Percentiles rank a stretch among this genome's conserved stretches.
Conservation (phyloP, 2,888 invertebrate species). For the Parasteatoda lunata region DNA sequence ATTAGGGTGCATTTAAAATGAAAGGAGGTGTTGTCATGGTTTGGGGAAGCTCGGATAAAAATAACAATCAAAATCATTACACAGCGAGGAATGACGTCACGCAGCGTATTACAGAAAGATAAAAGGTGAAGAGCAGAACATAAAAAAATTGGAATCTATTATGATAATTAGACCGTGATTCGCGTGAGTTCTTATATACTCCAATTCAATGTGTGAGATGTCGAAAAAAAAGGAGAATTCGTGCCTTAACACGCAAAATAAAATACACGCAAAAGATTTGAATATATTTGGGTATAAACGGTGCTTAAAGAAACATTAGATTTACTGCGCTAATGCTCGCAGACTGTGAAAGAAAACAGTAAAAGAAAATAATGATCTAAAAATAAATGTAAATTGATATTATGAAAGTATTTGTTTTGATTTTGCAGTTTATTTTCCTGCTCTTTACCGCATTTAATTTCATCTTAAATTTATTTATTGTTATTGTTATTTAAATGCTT, state of each 20-base stretch:
- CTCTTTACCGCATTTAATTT: neutral
- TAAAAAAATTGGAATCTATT: slow-evolving; percentile 38
- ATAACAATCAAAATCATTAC: neutral
- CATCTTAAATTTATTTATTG: too few species aligned
- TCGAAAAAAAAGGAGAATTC: slow-evolving; percentile 11
- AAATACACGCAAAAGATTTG: slow-evolving; percentile 60
- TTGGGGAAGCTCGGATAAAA: neutral
- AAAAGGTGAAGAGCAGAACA: neutral
- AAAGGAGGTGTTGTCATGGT: neutral
- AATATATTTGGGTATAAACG: slow-evolving; percentile 20
- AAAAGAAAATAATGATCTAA: too few species aligned
- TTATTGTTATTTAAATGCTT: too few species aligned
- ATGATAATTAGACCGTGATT: slow-evolving; percentile 56
- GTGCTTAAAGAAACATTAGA: slow-evolving; percentile 64
- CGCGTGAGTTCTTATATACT: slow-evolving; percentile 32
- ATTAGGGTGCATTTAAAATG: neutral
- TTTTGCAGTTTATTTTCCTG: slow-evolving; percentile 1
- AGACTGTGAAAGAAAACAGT: too few species aligned
- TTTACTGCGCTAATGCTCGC: slow-evolving; percentile 24
- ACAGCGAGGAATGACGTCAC: neutral
- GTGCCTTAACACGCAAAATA: slow-evolving; percentile 16
- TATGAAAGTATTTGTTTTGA: neutral
- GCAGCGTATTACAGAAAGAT: neutral
- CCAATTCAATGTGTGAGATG: neutral
- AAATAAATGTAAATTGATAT: too few species aligned